A percentile compares a stretch with the other conserved stretches of the same genome.
These are phyloP conservation scores for Nansenia antarctica DNA, from an alignment of 2,113 vertebrate species.

Conservation along the genomic window DNA sequence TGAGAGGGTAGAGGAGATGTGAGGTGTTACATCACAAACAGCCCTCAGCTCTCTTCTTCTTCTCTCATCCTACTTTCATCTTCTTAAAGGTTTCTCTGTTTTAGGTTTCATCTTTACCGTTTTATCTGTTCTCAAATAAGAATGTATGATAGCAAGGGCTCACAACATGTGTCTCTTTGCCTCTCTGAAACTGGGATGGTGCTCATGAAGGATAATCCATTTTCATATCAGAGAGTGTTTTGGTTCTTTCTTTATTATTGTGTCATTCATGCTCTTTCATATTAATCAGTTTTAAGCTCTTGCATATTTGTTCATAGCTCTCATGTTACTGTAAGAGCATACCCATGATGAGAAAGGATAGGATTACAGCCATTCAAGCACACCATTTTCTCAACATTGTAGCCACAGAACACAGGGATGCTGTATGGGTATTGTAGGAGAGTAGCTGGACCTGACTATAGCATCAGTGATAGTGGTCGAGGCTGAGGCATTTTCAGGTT, in stretches of 20 bases:
- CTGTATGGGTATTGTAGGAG: background rate
- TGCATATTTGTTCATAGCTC: slow-evolving; percentile 52
- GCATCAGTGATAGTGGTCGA: background rate
- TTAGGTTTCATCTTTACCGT: background rate
- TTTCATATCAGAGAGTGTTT: background rate
- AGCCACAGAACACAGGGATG: slow-evolving; percentile 27
- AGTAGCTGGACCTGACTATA: background rate
- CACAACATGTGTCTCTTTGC: slow-evolving; percentile 6
- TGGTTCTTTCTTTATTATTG: slow-evolving; percentile 31
- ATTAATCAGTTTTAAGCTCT: slow-evolving; percentile 43
- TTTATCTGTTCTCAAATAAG: slow-evolving; percentile 26
- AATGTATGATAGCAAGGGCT: slow-evolving; percentile 10
- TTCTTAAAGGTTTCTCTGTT: background rate
- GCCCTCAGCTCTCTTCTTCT: slow-evolving; percentile 20
- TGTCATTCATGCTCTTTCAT: slow-evolving; percentile 29
- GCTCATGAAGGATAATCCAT: slow-evolving; percentile 21
- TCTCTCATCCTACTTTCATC: slow-evolving; percentile 24
- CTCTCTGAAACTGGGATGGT: slow-evolving; percentile 20
- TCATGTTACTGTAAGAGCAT: slow-evolving; percentile 45
- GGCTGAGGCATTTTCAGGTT: slow-evolving; percentile 32
- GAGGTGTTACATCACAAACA: slow-evolving; percentile 37
- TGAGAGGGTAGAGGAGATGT: slow-evolving; percentile 33
- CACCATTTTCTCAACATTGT: slow-evolving; percentile 38
- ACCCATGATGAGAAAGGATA: slow-evolving; percentile 28
- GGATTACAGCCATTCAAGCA: slow-evolving; percentile 33